Base-by-base conservation (phyloP, 1,140 invertebrate genomes). In the Ladona fulva region DNA sequence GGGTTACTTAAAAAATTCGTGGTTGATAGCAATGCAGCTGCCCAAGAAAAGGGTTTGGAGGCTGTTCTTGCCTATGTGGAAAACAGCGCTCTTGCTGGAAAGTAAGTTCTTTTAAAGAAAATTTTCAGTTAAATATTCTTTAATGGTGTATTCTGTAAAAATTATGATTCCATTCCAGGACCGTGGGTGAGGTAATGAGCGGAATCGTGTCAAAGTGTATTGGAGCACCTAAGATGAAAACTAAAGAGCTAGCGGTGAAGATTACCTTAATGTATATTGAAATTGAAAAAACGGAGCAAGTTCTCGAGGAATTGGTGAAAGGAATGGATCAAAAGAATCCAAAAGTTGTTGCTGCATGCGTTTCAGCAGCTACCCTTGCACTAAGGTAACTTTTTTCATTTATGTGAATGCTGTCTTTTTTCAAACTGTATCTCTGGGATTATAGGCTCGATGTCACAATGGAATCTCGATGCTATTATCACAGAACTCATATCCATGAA, bases 1-100 rank as follows among this genome's bases (percentile, higher is more conserved):
- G 92, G 93, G 6, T 86, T 98, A n/a, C 89, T 99, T 44, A 98
- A 98, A 83, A 98, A 98, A 85, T 96, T 99, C 90, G 95, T 98
- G 0, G 87, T 90, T 8, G 97, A 99, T 83, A 96, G 92, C 78
- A 98, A 99, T 93, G 96, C 92, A 52, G 90, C 94, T 29, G 96
- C 96, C 0, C 96, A 98, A 85, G 97, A 99, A 84, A 99, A 97
- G 88, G 97, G 95, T 29, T 84, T 99, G 79, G 96, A 98, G 84
- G 95, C 96, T 19, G 92, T 94, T 0, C 84, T 97, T 25, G 92
- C 93, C 22, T 99, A 92, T 87, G 90, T 97, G 0, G 94, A 97
- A 85, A 97, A 97, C 87, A 94, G 94, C 81, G 90, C 90, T 5
- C 85, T 89, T 81, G 94, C 95, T 80, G 92, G 92, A 82, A 92